phyloP scores from a whole-genome alignment of 2,888 invertebrate species.

The Galerucella nymphaeae region DNA sequence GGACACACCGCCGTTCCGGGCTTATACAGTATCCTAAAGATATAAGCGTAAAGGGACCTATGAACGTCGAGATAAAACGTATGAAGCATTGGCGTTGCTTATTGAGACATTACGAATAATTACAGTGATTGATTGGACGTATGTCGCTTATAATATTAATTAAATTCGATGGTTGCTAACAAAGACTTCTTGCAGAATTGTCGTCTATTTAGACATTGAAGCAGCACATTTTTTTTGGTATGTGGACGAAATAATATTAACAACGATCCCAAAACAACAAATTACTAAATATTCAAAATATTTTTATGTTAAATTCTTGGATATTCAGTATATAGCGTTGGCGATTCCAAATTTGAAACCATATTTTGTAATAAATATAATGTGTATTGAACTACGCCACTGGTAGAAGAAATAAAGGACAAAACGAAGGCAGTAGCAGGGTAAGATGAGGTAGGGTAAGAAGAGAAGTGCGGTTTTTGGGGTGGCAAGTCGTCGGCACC shows the following conservation, averaged over 20 bases:
- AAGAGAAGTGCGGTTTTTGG: slow-evolving; percentile 44
- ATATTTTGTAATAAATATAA: no score
- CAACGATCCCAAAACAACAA: no score
- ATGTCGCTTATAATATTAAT: neutral
- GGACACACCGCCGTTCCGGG: slow-evolving; percentile 46
- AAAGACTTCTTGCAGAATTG: no score
- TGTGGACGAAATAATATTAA: no score
- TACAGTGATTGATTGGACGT: neutral
- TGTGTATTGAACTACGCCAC: slow-evolving; percentile 1
- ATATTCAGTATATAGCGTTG: no score
- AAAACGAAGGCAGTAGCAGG: slow-evolving; percentile 37
- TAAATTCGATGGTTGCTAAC: no score
- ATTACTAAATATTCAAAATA: no score
- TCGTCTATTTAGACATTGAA: no score
- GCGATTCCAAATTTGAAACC: no score
- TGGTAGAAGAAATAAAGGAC: slow-evolving; percentile 14
- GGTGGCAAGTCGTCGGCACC: slow-evolving; percentile 37
- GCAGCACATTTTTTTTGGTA: no score
- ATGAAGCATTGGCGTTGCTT: slow-evolving; percentile 7
- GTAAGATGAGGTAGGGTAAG: slow-evolving; percentile 43
- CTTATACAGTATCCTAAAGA: slow-evolving; percentile 62
- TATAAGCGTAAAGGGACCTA: slow-evolving; percentile 58
- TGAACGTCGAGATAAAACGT: slow-evolving; percentile 27
- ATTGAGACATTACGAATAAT: neutral
- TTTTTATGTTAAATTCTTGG: no score